Conservation (phyloP, 2,797 vertebrate species). For the Pogonophryne albipinna region DNA sequence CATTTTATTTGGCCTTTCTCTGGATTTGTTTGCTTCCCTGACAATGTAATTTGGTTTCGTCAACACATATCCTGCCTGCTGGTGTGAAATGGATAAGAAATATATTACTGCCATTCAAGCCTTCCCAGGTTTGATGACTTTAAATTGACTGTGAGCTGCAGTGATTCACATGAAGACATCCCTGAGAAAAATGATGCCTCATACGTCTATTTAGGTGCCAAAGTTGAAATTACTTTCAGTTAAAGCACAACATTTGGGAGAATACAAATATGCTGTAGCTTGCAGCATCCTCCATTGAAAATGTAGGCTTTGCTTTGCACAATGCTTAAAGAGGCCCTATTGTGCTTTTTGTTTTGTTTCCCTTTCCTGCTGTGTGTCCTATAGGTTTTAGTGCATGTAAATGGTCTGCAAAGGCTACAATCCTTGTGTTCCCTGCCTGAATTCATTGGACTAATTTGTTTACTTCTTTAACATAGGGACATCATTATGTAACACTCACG, state of each 20-base stretch:
- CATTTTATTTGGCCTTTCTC: not conserved
- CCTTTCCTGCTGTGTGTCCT: no score
- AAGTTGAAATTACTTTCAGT: not conserved
- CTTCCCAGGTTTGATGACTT: no score
- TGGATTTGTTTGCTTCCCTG: constrained; percentile 24
- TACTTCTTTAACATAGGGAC: no score
- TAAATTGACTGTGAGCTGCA: not conserved
- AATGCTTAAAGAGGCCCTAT: no score
- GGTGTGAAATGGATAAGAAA: constrained; percentile 27
- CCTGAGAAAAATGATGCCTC: no score
- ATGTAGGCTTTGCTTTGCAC: not conserved
- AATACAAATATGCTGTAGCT: not conserved
- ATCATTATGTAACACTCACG: no score
- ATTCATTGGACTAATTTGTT: no score
- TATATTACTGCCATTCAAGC: constrained; percentile 13
- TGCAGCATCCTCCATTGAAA: not conserved
- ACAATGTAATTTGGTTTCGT: constrained; percentile 22
- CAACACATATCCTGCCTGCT: constrained; percentile 22
- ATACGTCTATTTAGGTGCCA: not conserved
- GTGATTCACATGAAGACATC: not conserved
- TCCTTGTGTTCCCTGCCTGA: no score
- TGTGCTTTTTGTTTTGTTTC: no score
- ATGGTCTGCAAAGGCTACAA: no score
- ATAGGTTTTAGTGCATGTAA: no score
- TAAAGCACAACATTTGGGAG: not conserved